Percentiles rank a stretch among this genome's conserved stretches.
phyloP scores from a whole-genome alignment of 2,113 vertebrate species.

The Sinocyclocheilus maitianheensis region DNA sequence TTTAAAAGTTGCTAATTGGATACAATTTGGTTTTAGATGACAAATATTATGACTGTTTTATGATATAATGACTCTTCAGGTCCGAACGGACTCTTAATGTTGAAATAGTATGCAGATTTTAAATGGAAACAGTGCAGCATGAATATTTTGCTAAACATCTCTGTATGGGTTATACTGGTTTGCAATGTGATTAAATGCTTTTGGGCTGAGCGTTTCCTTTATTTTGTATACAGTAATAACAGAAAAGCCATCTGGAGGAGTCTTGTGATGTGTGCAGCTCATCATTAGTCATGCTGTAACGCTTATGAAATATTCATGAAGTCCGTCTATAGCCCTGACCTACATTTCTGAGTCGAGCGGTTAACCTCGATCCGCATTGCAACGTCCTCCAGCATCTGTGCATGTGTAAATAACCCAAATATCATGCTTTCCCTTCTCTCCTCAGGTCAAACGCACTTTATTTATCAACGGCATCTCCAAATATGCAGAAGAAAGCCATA shows the following conservation, averaged over 20 bases:
- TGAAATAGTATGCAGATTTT: no score
- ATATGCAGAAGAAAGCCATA: conserved; percentile 91
- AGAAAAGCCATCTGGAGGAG: background rate
- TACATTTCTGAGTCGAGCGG: conserved; percentile 23
- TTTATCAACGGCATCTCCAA: conserved; percentile 97
- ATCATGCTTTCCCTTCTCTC: background rate
- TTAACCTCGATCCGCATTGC: background rate
- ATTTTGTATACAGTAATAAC: background rate
- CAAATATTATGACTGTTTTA: no score
- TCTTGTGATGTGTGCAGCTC: background rate
- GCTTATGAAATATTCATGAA: conserved; percentile 50
- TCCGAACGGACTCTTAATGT: no score
- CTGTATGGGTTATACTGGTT: no score
- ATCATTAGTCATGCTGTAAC: background rate
- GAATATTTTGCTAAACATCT: no score
- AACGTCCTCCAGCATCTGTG: background rate
- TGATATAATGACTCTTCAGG: no score
- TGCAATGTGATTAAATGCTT: background rate
- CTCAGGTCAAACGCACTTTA: conserved; percentile 93
- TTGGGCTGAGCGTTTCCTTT: background rate
- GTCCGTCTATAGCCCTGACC: conserved; percentile 41
- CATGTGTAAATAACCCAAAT: background rate
- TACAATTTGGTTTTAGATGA: no score
- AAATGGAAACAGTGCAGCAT: no score
- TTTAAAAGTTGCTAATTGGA: no score